Evolutionary conservation across 2,888 invertebrate species (phyloP).

Genomic region (Pseudanteris insignis): DNA sequence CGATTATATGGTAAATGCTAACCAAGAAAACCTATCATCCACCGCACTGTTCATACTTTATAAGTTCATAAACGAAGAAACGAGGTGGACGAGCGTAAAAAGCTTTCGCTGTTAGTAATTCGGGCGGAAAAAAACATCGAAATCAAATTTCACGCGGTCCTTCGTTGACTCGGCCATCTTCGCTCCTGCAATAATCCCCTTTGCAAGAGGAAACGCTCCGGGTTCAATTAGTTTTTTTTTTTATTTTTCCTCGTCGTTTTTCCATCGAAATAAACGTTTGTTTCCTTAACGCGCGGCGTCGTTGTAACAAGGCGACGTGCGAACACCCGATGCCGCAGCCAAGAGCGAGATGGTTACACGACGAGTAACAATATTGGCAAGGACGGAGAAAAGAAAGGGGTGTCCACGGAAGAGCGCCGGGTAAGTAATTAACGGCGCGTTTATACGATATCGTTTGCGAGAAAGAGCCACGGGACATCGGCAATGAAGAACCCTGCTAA

Average conservation of each 20-base stretch:
- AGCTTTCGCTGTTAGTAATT: conserved; percentile 15
- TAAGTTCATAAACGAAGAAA: conserved; percentile 6
- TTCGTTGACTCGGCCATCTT: conserved; percentile 25
- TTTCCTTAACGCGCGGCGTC: conserved; percentile 63
- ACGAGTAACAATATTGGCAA: conserved; percentile 39
- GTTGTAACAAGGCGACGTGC: conserved; percentile 57
- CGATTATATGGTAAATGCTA: too few species aligned
- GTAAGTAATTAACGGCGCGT: conserved; percentile 62
- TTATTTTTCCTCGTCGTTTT: conserved; percentile 47
- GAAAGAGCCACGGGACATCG: conserved; percentile 51
- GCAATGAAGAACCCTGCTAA: conserved; percentile 62
- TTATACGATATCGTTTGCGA: conserved; percentile 61
- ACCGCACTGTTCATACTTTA: neutral
- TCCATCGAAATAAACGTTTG: conserved; percentile 60
- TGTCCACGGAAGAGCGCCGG: conserved; percentile 49
- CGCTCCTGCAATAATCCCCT: conserved; percentile 53
- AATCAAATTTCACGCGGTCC: conserved; percentile 32
- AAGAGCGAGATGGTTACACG: conserved; percentile 16
- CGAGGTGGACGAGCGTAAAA: conserved; percentile 5
- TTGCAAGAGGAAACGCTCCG: conserved; percentile 34
- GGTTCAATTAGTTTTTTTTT: conserved; percentile 53
- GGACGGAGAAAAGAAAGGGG: conserved; percentile 44
- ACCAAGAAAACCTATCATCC: too few species aligned
- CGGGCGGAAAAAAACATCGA: conserved; percentile 15
- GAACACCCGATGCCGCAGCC: conserved; percentile 34